These are phyloP conservation scores for Andrena cerasifolii DNA, from an alignment of 1,140 invertebrate genomes.

Conservation along the genomic window DNA sequence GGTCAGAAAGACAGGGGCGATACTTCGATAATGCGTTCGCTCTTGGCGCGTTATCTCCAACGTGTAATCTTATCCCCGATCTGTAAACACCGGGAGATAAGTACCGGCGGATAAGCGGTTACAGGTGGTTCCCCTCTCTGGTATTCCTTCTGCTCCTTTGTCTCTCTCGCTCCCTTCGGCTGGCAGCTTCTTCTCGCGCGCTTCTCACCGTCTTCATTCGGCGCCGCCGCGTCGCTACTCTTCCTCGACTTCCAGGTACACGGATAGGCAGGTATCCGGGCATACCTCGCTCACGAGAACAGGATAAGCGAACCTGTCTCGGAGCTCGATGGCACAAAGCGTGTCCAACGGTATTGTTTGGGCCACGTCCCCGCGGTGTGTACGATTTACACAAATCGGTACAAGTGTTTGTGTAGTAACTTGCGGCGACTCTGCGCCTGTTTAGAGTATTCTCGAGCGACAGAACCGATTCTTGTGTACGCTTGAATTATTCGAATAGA, in stretches of 20 bases:
- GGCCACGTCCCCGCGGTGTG: no score
- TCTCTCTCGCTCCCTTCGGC: constrained; percentile 8
- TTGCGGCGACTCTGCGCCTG: no score
- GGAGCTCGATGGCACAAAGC: neutral
- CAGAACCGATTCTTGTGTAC: no score
- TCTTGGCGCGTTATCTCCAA: constrained; percentile 42
- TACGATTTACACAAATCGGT: no score
- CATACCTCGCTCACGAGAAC: neutral
- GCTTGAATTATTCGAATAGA: no score
- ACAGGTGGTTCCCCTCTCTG: constrained; percentile 62
- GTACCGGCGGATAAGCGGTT: constrained; percentile 59
- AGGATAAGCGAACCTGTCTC: neutral
- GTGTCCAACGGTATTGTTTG: neutral
- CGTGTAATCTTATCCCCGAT: constrained; percentile 64
- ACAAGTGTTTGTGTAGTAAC: no score
- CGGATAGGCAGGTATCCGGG: neutral
- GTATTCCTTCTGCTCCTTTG: neutral
- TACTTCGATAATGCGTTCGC: constrained; percentile 59
- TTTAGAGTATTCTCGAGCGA: no score
- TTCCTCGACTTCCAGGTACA: constrained; percentile 11
- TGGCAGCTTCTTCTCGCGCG: neutral
- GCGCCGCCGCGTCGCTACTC: neutral
- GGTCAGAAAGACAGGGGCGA: constrained; percentile 32
- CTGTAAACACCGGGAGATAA: constrained; percentile 66
- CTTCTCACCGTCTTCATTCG: constrained; percentile 18